Conservation (phyloP, 2,888 invertebrate genomes). For the Plebejus melissa region DNA sequence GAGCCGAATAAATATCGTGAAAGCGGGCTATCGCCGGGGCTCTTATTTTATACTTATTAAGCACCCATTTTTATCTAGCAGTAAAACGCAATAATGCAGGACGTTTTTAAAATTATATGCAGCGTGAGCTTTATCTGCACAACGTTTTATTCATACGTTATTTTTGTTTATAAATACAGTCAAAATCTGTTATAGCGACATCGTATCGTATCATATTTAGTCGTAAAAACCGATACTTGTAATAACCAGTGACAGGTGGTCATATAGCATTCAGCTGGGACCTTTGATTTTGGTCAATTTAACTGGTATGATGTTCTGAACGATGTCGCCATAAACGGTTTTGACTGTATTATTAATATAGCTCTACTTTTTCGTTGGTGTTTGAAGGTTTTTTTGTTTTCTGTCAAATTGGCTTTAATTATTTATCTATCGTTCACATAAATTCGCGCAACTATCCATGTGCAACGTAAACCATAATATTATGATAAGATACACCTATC, state of each 20-base stretch:
- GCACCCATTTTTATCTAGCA: constrained; percentile 61
- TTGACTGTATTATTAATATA: too few species aligned
- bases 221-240: too few species aligned
- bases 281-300: too few species aligned
- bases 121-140: constrained; percentile 38
- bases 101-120: constrained; percentile 61
- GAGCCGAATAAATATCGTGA: constrained; percentile 41
- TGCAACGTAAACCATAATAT: background rate
- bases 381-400: background rate
- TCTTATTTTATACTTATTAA: constrained; percentile 66
- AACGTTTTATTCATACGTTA: constrained; percentile 37
- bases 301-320: too few species aligned
- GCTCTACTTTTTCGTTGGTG: background rate
- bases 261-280: too few species aligned
- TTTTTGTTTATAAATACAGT: constrained; percentile 18
- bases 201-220: too few species aligned
- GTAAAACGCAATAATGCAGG: constrained; percentile 60
- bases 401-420: background rate
- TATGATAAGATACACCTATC: background rate
- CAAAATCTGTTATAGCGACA: too few species aligned
- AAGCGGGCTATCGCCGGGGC: constrained; percentile 41
- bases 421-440: too few species aligned
- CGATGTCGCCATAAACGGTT: too few species aligned
- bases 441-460: too few species aligned
- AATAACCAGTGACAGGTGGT: too few species aligned